Conservation (phyloP, 2,797 vertebrate species). For the Muscicapa striata region DNA sequence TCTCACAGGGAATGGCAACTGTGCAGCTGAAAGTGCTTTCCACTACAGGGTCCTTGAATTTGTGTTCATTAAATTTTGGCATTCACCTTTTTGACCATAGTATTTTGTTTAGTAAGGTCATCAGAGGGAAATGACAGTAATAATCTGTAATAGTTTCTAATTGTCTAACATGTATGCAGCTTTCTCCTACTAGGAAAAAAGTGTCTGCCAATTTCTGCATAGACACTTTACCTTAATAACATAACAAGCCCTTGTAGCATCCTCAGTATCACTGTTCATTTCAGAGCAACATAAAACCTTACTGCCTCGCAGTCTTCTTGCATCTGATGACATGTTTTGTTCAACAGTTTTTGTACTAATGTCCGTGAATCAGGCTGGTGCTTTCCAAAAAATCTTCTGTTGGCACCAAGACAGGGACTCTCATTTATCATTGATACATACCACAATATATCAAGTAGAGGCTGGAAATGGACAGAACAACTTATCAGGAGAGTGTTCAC, state of each 20-base stretch:
- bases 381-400: neutral
- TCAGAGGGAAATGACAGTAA: neutral
- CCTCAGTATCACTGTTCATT: neutral
- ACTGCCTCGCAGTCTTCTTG: neutral
- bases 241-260: neutral
- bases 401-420: neutral
- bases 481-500: neutral
- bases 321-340: neutral
- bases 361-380: neutral
- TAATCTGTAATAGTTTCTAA: neutral
- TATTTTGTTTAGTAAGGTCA: neutral
- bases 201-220: neutral
- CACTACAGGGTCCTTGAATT: neutral
- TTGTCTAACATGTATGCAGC: neutral
- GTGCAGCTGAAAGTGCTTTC: neutral
- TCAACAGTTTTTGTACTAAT: neutral
- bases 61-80: neutral
- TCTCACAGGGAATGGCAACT: neutral
- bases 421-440: neutral
- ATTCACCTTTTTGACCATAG: neutral
- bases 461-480: neutral
- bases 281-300: neutral
- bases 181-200: neutral
- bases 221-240: neutral
- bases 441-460: neutral